phyloP scores from a whole-genome alignment of 2,113 vertebrate species.

The Pseudorasbora parva region DNA sequence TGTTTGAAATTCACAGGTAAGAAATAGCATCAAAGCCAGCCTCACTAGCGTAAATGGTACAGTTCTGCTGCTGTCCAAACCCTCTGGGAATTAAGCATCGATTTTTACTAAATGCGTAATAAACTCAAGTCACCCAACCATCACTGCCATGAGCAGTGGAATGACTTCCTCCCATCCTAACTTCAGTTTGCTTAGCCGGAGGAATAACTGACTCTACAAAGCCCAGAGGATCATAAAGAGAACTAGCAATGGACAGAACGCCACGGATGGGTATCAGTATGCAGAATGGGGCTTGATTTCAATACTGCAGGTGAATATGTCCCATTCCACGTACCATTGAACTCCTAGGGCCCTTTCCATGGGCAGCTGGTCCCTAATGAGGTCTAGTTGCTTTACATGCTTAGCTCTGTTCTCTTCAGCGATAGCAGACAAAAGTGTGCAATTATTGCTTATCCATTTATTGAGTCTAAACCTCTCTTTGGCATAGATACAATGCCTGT shows the following conservation, averaged over 20 bases:
- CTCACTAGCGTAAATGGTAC: conserved; percentile 31
- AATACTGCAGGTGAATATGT: conserved; percentile 16
- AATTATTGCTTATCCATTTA: conserved; percentile 31
- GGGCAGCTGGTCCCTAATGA: conserved; percentile 11
- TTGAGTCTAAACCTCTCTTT: neutral
- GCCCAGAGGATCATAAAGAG: conserved; percentile 33
- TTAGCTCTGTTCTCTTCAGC: conserved; percentile 9
- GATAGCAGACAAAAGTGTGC: neutral
- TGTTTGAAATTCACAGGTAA: neutral
- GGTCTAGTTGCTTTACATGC: neutral
- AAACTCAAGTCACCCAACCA: too few species aligned
- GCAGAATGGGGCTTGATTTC: neutral
- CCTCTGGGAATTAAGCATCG: neutral
- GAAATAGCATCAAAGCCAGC: neutral
- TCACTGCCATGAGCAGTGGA: neutral
- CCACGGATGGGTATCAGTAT: conserved; percentile 1
- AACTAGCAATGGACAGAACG: conserved; percentile 34
- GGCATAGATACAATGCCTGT: neutral
- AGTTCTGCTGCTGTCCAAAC: neutral
- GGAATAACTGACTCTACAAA: neutral
- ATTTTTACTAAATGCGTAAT: neutral
- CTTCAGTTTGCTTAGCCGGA: neutral
- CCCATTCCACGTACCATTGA: conserved; percentile 12
- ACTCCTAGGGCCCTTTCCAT: conserved; percentile 25
- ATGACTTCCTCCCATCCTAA: conserved; percentile 12